These are phyloP conservation scores for Junonia oenone DNA, from an alignment of 2,888 invertebrate species.

Conservation along the genomic window DNA sequence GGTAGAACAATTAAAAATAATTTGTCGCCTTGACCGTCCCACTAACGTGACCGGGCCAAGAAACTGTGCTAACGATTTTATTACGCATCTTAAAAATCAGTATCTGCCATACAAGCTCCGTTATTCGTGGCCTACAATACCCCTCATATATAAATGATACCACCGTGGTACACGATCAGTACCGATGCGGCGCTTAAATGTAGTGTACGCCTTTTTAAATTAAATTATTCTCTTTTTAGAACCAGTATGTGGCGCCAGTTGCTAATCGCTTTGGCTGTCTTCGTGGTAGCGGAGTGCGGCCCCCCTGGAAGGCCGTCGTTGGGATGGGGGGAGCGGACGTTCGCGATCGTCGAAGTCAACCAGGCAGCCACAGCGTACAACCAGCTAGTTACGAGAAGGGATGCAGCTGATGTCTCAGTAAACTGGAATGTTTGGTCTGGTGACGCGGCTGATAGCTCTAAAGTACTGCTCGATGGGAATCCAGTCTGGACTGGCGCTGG, in stretches of 20 bases:
- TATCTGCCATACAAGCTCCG: conserved; percentile 53
- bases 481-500: conserved; percentile 62
- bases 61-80: conserved; percentile 71
- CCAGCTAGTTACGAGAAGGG: conserved; percentile 61
- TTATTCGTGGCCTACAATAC: conserved; percentile 70
- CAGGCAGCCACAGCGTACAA: conserved; percentile 74
- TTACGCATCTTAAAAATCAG: conserved; percentile 64
- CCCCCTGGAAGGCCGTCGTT: conserved; percentile 66
- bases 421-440: conserved; percentile 74
- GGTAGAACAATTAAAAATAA: conserved; percentile 47
- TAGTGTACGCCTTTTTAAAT: conserved; percentile 48
- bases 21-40: conserved; percentile 65
- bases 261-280: conserved; percentile 48
- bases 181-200: conserved; percentile 51
- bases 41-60: conserved; percentile 60
- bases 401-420: conserved; percentile 67
- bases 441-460: conserved; percentile 57
- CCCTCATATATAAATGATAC: conserved; percentile 67
- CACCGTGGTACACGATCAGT: conserved; percentile 58
- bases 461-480: conserved; percentile 55
- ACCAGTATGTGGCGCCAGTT: conserved; percentile 59
- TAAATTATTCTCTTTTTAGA: conserved; percentile 54
- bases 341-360: conserved; percentile 70
- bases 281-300: conserved; percentile 46
- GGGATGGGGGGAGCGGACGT: conserved; percentile 71